Conservation (phyloP, 2,113 vertebrate genomes). For the Hippotragus niger region DNA sequence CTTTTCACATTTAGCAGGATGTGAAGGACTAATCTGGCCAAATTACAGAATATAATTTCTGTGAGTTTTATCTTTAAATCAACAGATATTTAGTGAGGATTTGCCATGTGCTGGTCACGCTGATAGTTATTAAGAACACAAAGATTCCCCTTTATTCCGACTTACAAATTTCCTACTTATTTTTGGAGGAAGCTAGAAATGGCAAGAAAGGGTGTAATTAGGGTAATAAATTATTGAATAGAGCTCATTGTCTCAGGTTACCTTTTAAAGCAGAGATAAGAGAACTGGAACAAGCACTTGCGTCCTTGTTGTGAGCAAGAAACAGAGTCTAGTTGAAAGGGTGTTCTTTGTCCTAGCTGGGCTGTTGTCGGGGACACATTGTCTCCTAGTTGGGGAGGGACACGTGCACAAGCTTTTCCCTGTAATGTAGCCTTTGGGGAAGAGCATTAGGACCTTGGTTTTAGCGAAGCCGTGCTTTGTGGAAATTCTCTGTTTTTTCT, state of each 20-base stretch:
- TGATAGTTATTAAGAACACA: background rate
- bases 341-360: background rate
- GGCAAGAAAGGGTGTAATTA: background rate
- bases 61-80: background rate
- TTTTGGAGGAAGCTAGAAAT: background rate
- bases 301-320: background rate
- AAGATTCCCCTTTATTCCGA: background rate
- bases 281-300: background rate
- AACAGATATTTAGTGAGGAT: background rate
- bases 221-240: background rate
- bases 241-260: background rate
- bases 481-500: background rate
- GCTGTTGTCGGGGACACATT: rapidly evolving
- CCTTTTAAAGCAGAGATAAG: background rate
- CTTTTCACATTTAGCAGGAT: background rate
- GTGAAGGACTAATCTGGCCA: background rate
- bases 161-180: background rate
- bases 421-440: background rate
- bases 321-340: background rate
- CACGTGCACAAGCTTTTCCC: background rate
- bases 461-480: background rate
- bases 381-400: background rate
- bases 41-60: background rate
- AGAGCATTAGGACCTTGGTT: background rate
- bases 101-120: background rate